phyloP scores from a whole-genome alignment of 2,888 invertebrate species.

The Agrochola lota region DNA sequence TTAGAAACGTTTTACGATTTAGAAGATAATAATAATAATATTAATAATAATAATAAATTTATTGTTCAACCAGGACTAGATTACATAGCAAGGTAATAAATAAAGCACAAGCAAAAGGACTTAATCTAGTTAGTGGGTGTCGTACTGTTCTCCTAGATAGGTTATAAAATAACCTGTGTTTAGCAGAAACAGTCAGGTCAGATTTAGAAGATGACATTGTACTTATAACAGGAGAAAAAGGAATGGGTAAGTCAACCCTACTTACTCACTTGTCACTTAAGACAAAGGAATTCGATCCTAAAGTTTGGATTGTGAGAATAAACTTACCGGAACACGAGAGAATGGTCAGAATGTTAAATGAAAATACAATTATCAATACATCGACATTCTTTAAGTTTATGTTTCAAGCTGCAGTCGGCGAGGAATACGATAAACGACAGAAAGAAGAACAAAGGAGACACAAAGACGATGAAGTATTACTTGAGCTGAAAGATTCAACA shows the following conservation, averaged over 20 bases:
- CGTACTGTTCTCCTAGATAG: too few relatives aligned
- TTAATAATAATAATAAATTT: too few relatives aligned
- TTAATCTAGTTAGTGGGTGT: too few relatives aligned
- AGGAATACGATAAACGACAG: background rate
- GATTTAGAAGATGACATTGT: slow-evolving; percentile 38
- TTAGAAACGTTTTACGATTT: slow-evolving; percentile 42
- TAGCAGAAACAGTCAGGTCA: too few relatives aligned
- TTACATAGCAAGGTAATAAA: too few relatives aligned
- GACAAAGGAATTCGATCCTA: slow-evolving; percentile 46
- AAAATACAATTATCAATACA: background rate
- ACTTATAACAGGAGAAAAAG: slow-evolving; percentile 40
- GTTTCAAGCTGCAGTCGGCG: background rate
- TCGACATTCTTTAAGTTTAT: background rate
- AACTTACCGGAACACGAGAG: slow-evolving; percentile 41
- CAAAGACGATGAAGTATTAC: background rate
- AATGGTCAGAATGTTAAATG: slow-evolving; percentile 12
- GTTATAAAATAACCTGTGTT: too few relatives aligned
- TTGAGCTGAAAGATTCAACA: background rate
- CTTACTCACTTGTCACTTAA: slow-evolving; percentile 54
- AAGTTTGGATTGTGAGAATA: slow-evolving; percentile 53
- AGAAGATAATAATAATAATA: too few relatives aligned
- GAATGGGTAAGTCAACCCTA: slow-evolving; percentile 66
- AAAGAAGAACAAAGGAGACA: background rate
- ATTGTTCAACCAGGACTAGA: too few relatives aligned
- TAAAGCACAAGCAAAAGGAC: too few relatives aligned